Percentiles rank a stretch among this genome's conserved stretches.
phyloP scores from a whole-genome alignment of 2,113 vertebrate genomes.

The Phoxinus phoxinus region DNA sequence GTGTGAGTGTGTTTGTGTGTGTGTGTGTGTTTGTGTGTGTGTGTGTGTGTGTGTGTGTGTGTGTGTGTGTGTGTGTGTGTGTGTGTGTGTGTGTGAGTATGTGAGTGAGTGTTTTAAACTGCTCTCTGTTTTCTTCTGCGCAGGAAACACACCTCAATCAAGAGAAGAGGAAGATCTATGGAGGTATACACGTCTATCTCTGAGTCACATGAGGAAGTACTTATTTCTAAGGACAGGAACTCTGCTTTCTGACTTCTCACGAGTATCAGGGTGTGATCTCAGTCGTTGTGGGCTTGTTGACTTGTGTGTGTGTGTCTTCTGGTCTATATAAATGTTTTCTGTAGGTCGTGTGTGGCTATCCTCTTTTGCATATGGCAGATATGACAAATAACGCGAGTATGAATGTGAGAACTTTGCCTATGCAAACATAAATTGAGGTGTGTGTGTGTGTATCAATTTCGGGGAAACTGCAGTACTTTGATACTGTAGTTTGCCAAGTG shows the following conservation, averaged over 20 bases:
- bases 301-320: not conserved
- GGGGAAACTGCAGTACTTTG: not conserved
- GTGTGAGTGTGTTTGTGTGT: no score
- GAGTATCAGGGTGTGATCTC: not conserved
- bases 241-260: not conserved
- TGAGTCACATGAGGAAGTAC: not conserved
- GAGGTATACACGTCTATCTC: slow-evolving; percentile 54
- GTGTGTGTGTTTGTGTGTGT: no score
- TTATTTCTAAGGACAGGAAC: not conserved
- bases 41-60: no score
- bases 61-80: no score
- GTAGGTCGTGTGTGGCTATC: not conserved
- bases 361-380: slow-evolving; percentile 13
- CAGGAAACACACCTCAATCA: slow-evolving; percentile 61
- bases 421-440: slow-evolving; percentile 18
- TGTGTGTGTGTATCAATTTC: not conserved
- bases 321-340: slow-evolving; percentile 7
- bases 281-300: not conserved
- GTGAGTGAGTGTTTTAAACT: not conserved
- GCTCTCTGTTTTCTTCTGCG: not conserved
- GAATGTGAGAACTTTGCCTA: slow-evolving; percentile 7
- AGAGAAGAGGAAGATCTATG: slow-evolving; percentile 62
- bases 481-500: not conserved
- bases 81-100: no score
- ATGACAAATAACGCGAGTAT: not conserved